Base-by-base conservation (phyloP, 2,888 invertebrate genomes). In the Dendrolimus pini region DNA sequence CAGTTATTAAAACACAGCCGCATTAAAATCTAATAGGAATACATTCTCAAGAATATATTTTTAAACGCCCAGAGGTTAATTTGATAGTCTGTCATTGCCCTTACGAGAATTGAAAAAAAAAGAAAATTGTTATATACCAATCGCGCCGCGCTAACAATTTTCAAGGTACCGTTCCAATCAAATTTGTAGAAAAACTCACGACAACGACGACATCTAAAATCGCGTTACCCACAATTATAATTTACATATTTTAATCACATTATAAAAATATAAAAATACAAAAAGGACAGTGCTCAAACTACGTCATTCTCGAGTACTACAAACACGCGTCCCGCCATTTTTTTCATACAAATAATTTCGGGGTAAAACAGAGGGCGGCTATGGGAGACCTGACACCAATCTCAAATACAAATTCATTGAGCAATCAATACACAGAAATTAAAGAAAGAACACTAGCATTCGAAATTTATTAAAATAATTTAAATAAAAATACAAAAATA, bases 231-330 rank as follows among this genome's bases (percentile, higher is more conserved):
- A 81, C 87, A 89, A 77, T 78, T 81, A 84, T 85, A 78, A 75
- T 82, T 82, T 84, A 75, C 83, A 86, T 87, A 77, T 83, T 82
- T 85, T 84, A 88, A 88, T 89, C 82, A 84, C 70, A 83, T 88
- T 89, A 89, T 89, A 89, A 89, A 89, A 89, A 89, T 89, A 89
- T 87, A 89, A 89, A 89, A 89, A 89, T 89, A 89, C 89, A 89
- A 89, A 89, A 89, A 89, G 89, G 89, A 89, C 88, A 88, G 85
- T 85, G 89, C 87, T 81, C 47, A 86, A 18, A 80, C 72, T 82
- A 82, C 82, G 75, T 68, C 72, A 77, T 73, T 75, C 66, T 54
- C 58, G 55, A 47, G 47, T 62, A 71, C 70, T 74, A 78, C 75
- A 81, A 73, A 78, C 85, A 84, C 83, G 78, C 83, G 79, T 79